Percentiles rank a stretch among this genome's conserved stretches.
These are phyloP conservation scores for Holothuria glaberrima DNA, from an alignment of 35 echinoderm and acorn worm species.

Conservation along the genomic window DNA sequence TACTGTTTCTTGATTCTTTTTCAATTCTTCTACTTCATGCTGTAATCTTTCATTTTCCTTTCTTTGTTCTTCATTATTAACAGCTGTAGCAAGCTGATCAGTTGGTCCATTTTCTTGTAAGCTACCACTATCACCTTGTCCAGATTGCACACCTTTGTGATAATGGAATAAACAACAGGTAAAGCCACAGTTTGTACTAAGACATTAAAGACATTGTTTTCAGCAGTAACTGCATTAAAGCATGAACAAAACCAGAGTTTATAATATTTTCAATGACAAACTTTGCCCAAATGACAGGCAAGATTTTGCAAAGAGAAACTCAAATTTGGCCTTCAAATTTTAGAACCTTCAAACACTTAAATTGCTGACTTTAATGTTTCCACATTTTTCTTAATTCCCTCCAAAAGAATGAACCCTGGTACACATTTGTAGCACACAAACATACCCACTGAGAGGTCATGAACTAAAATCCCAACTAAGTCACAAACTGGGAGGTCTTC, in stretches of 20 bases:
- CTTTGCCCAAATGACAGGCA: no score
- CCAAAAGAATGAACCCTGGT: neutral
- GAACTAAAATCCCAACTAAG: no score
- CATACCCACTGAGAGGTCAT: no score
- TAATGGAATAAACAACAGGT: neutral
- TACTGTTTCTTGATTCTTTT: slow-evolving; percentile 42
- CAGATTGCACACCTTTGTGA: slow-evolving; percentile 43
- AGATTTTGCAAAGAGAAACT: no score
- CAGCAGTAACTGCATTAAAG: neutral
- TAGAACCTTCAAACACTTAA: no score
- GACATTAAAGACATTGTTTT: neutral
- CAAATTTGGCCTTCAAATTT: no score
- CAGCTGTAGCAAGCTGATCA: neutral
- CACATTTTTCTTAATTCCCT: no score
- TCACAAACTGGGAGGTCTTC: no score
- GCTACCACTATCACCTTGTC: slow-evolving; percentile 29
- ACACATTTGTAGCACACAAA: no score
- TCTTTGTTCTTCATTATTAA: neutral
- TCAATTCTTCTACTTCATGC: slow-evolving; percentile 51
- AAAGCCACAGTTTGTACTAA: neutral
- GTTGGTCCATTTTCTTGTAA: slow-evolving; percentile 31
- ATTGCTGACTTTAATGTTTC: no score
- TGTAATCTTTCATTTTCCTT: slow-evolving; percentile 32
- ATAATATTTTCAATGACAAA: no score
- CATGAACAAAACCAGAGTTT: no score